Conservation (phyloP, 2,888 invertebrate species). For the Hetaerina titia region DNA sequence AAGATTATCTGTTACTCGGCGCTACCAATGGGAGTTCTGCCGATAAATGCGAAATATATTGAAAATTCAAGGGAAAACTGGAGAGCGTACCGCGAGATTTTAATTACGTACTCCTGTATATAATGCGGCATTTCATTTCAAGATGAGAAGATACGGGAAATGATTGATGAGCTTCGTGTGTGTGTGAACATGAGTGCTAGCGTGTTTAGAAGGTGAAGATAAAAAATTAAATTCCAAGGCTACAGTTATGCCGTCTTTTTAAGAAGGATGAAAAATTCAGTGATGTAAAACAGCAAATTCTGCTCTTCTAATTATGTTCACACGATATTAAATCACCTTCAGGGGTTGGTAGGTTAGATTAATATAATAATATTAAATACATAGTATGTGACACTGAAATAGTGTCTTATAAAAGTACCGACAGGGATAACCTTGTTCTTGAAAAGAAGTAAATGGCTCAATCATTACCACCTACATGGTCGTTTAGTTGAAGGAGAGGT, state of each 20-base stretch:
- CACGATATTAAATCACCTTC: background rate
- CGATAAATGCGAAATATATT: background rate
- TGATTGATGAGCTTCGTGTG: slow-evolving; percentile 23
- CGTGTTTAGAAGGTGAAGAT: background rate
- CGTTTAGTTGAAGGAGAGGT: background rate
- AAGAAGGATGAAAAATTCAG: background rate
- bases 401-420: background rate
- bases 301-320: background rate
- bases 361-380: background rate
- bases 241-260: too few species aligned
- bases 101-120: background rate
- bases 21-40: background rate
- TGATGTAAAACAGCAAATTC: background rate
- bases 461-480: background rate
- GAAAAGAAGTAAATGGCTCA: too few species aligned
- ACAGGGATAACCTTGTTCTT: background rate
- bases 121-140: background rate
- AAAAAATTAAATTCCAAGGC: background rate
- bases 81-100: background rate
- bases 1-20: background rate
- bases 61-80: background rate
- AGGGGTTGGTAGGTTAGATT: background rate
- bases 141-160: slow-evolving; percentile 1
- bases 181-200: background rate
- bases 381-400: too few species aligned